Evolutionary conservation across 2,797 vertebrate genomes (phyloP).

Genomic region (Darevskia mixta): DNA sequence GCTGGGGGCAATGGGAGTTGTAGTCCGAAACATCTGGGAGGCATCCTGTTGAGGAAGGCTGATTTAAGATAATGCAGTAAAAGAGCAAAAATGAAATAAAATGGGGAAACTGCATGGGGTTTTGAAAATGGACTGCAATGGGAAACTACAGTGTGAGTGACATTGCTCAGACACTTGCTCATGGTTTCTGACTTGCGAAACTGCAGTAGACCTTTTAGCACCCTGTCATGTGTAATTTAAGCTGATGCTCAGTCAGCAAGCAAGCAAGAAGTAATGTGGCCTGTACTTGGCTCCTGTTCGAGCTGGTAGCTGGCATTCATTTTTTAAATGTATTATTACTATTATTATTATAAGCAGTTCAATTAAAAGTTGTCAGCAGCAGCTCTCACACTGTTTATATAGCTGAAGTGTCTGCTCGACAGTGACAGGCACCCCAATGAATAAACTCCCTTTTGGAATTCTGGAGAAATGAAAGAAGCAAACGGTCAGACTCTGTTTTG

Average conservation of each 20-base stretch:
- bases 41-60: no score
- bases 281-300: conserved; percentile 22
- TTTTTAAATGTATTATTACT: conserved; percentile 1
- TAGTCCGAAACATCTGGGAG: no score
- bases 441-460: not conserved
- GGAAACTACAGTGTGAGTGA: not conserved
- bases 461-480: conserved; percentile 1
- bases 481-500: not conserved
- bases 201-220: conserved; percentile 27
- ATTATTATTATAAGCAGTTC: conserved; percentile 8
- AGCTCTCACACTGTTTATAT: not conserved
- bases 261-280: conserved; percentile 13
- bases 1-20: no score
- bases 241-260: conserved; percentile 30
- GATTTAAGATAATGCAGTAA: not conserved
- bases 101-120: not conserved
- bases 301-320: not conserved
- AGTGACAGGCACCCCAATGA: not conserved
- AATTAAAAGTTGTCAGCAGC: conserved; percentile 12
- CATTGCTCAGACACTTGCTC: not conserved
- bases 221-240: conserved; percentile 20
- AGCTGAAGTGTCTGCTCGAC: conserved; percentile 10
- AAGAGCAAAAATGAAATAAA: not conserved
- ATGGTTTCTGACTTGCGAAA: conserved; percentile 9
- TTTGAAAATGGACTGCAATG: not conserved